Conservation (phyloP, 2,888 invertebrate genomes). For the Pammene aurita region DNA sequence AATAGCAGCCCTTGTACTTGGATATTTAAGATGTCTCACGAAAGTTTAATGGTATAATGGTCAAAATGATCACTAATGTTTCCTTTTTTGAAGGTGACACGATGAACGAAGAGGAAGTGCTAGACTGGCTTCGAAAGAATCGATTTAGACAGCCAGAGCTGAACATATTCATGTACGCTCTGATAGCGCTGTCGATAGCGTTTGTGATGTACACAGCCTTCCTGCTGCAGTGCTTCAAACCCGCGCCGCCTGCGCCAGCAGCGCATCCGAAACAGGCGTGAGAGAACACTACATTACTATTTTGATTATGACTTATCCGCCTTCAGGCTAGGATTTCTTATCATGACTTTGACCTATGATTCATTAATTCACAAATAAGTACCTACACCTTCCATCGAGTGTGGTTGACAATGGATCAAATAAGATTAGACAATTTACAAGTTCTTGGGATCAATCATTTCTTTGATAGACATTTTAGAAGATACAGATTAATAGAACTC, state of each 20-base stretch:
- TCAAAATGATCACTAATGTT: neutral
- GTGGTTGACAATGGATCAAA: conserved; percentile 48
- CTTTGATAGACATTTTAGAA: conserved; percentile 54
- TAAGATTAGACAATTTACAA: conserved; percentile 56
- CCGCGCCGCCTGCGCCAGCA: conserved; percentile 85
- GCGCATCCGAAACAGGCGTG: conserved; percentile 87
- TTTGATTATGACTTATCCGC: conserved; percentile 46
- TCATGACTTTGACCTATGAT: conserved; percentile 39
- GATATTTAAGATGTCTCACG: too few species aligned
- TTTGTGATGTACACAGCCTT: conserved; percentile 96
- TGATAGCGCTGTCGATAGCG: conserved; percentile 92
- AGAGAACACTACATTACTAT: conserved; percentile 48
- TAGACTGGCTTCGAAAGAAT: conserved; percentile 96
- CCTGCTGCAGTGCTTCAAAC: conserved; percentile 94
- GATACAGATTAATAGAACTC: conserved; percentile 45
- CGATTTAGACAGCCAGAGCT: conserved; percentile 96
- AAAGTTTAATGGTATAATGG: too few species aligned
- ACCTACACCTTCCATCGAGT: conserved; percentile 48
- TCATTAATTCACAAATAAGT: conserved; percentile 47
- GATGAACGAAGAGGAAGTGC: conserved; percentile 91
- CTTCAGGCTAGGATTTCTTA: conserved; percentile 46
- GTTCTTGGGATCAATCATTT: conserved; percentile 77
- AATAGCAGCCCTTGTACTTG: too few species aligned
- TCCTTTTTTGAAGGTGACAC: conserved; percentile 87
- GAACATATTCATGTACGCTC: conserved; percentile 96